Conservation (phyloP, 2,797 vertebrate species). For the Anabacerthia variegaticeps region DNA sequence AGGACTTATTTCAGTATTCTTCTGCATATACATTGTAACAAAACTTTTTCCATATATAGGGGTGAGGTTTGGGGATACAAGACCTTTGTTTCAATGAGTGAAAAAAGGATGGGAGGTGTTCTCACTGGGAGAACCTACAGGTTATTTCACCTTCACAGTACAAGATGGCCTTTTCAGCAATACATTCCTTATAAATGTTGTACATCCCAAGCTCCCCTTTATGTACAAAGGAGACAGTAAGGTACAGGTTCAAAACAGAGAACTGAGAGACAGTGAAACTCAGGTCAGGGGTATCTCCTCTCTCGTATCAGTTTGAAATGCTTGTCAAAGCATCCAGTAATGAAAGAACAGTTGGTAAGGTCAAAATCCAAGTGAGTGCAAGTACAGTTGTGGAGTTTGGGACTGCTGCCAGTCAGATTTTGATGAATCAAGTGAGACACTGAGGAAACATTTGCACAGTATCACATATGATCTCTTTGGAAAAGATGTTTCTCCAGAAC, state of each 20-base stretch:
- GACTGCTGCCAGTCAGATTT: background rate
- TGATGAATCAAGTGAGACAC: background rate
- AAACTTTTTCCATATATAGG: background rate
- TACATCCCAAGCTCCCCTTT: background rate
- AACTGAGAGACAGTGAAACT: background rate
- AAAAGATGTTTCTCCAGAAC: background rate
- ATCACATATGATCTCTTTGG: background rate
- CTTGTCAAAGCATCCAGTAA: background rate
- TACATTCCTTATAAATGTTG: background rate
- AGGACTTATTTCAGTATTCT: background rate
- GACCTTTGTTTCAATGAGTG: background rate
- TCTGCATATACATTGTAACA: background rate
- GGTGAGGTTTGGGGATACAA: background rate
- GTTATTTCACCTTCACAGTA: background rate
- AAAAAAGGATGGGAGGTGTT: background rate
- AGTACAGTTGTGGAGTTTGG: background rate
- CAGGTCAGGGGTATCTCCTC: background rate
- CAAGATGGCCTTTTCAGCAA: background rate
- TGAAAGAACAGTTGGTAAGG: background rate
- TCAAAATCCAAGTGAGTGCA: background rate
- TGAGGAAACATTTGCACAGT: background rate
- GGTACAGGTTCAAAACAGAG: background rate
- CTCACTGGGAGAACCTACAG: background rate
- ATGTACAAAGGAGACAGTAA: background rate
- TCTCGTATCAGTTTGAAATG: background rate